phyloP scores from a whole-genome alignment of 2,888 invertebrate species.

The Lissonota sp. region DNA sequence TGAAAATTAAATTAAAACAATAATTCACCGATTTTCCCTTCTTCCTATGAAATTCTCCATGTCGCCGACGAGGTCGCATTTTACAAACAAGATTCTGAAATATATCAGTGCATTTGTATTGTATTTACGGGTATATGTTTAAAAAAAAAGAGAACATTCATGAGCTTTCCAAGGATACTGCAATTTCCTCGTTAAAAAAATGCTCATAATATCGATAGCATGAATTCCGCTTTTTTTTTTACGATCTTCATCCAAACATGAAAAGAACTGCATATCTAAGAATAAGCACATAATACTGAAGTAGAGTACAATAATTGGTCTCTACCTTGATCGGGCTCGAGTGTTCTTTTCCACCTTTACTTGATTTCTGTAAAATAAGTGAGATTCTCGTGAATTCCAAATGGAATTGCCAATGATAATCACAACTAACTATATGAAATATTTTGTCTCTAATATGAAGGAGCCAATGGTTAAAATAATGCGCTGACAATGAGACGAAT shows the following conservation, averaged over 20 bases:
- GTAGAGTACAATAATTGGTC: conserved; percentile 73
- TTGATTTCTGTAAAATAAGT: conserved; percentile 90
- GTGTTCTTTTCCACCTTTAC: conserved; percentile 90
- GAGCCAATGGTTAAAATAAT: background rate
- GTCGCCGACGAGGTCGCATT: conserved; percentile 74
- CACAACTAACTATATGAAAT: background rate
- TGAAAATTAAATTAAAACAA: conserved; percentile 70
- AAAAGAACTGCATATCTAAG: conserved; percentile 63
- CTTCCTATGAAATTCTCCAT: conserved; percentile 76
- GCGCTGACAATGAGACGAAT: background rate
- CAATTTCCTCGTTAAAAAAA: background rate
- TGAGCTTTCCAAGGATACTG: conserved; percentile 3
- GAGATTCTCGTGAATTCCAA: conserved; percentile 66
- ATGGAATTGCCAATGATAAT: conserved; percentile 10
- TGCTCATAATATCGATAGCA: background rate
- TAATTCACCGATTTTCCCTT: conserved; percentile 79
- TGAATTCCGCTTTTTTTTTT: background rate
- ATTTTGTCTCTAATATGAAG: background rate
- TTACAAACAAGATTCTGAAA: conserved; percentile 81
- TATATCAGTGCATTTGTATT: conserved; percentile 64
- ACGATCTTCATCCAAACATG: conserved; percentile 1
- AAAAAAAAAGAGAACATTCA: conserved; percentile 26
- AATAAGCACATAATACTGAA: conserved; percentile 72
- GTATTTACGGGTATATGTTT: conserved; percentile 31
- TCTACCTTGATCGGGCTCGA: conserved; percentile 89